Conservation (phyloP, 2,113 vertebrate species). For the Salvelinus fontinalis region DNA sequence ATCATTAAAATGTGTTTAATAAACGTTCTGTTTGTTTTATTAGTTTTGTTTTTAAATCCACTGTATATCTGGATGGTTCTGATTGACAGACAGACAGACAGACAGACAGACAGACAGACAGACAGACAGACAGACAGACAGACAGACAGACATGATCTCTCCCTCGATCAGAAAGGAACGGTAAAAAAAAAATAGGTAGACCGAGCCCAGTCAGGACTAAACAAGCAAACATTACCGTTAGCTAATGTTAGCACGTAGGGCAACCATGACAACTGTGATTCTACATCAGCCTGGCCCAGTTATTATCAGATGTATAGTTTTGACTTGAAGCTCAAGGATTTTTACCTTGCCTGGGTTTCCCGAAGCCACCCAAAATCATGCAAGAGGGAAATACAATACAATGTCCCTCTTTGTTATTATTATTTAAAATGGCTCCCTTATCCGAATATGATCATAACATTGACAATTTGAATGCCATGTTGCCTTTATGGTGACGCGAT, state of each 20-base stretch:
- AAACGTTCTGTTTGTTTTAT: conserved; percentile 49
- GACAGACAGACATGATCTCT: conserved; percentile 37
- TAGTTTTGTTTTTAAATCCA: conserved; percentile 84
- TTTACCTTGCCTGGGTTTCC: not conserved
- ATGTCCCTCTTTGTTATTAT: not conserved
- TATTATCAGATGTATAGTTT: not conserved
- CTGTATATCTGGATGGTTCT: conserved; percentile 79
- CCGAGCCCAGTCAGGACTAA: not conserved
- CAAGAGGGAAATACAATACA: not conserved
- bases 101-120: conserved; percentile 35
- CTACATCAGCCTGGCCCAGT: not conserved
- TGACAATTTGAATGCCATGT: conserved; percentile 31
- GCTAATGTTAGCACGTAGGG: not conserved
- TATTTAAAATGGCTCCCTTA: conserved; percentile 8
- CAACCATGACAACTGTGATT: not conserved
- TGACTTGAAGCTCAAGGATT: not conserved
- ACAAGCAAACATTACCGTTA: not conserved
- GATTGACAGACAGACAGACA: conserved; percentile 41
- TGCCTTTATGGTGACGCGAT: conserved; percentile 37
- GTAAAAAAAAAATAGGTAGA: not conserved
- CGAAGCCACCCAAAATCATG: not conserved
- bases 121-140: conserved; percentile 25
- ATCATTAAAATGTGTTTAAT: conserved; percentile 78
- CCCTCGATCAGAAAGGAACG: conserved; percentile 12
- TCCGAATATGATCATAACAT: not conserved